Base-by-base conservation (phyloP, 2,888 invertebrate species). In the Phengaris alcon region DNA sequence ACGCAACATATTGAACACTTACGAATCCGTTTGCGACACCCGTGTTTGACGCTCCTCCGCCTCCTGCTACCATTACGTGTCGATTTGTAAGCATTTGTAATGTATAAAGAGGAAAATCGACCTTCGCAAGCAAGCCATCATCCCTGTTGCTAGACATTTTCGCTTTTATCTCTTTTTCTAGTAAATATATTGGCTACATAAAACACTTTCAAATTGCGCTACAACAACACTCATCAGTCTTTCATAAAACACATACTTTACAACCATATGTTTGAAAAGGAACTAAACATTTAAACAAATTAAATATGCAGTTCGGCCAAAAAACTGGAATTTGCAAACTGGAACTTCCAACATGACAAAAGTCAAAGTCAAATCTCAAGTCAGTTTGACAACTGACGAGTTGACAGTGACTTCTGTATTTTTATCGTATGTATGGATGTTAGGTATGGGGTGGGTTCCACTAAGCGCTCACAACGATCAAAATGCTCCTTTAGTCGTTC, bases 11-110 rank as follows among this genome's bases (percentile, higher is more conserved):
- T 13, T 54, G 46, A 75, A 80, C 81, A 95, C 97, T 96, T 94
- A 98, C 99, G 93, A 99, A 98, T 88, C 98, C 98, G 95, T 99
- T 99, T 57, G 97, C 97, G 76, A 99, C 97, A 75, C 99, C 99
- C 70, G 99, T 99, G 89, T 98, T 99, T 15, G 99, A 97, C 57
- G 98, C 97, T 76, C 99, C 99, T 77, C 99, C 99, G 75, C 99
- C 99, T 75, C 99, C 99, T 79, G 98, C 99, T 73, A 99, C 98
- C 78, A 99, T 93, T 82, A 99, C 96, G 94, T 99, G 98, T 81
- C 98, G 95, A 89, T 97, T 97, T 52, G 97, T 97, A 77, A 99
- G 93, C 94, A 97, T 97, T 91, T 97, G 97, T 54, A 99, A 94
- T 3, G 97, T 96, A 88, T 98, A 99, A 77, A 98, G 94, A 6